phyloP scores from a whole-genome alignment of 2,797 vertebrate genomes.

The Mus spretus region DNA sequence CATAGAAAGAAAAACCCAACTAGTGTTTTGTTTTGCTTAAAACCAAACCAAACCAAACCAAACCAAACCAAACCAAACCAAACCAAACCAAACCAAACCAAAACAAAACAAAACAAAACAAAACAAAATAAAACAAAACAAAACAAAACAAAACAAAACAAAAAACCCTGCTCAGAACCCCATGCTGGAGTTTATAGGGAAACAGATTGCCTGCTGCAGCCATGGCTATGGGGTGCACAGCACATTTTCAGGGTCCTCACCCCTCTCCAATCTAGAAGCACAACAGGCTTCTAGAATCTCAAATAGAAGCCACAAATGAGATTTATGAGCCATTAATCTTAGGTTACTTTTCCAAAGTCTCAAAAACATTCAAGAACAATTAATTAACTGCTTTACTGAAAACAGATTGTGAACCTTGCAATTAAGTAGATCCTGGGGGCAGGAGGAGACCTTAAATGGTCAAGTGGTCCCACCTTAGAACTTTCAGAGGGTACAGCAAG shows the following conservation, averaged over 20 bases:
- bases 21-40: background rate
- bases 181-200: background rate
- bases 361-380: constrained; percentile 86
- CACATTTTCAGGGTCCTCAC: background rate
- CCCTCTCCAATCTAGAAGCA: constrained; percentile 28
- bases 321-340: constrained; percentile 88
- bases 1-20: background rate
- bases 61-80: no score
- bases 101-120: no score
- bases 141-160: no score
- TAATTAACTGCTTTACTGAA: constrained; percentile 83
- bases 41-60: no score
- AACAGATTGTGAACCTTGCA: constrained; percentile 77
- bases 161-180: background rate
- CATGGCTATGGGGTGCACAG: no score
- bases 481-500: background rate
- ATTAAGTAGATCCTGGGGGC: constrained; percentile 79
- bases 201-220: background rate
- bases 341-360: constrained; percentile 85
- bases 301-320: constrained; percentile 84
- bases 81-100: no score
- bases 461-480: constrained; percentile 15
- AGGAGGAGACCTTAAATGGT: constrained; percentile 19
- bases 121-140: no score
- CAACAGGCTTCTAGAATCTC: constrained; percentile 80